phyloP scores from a whole-genome alignment of 2,797 vertebrate genomes.

The Phataginus tricuspis region DNA sequence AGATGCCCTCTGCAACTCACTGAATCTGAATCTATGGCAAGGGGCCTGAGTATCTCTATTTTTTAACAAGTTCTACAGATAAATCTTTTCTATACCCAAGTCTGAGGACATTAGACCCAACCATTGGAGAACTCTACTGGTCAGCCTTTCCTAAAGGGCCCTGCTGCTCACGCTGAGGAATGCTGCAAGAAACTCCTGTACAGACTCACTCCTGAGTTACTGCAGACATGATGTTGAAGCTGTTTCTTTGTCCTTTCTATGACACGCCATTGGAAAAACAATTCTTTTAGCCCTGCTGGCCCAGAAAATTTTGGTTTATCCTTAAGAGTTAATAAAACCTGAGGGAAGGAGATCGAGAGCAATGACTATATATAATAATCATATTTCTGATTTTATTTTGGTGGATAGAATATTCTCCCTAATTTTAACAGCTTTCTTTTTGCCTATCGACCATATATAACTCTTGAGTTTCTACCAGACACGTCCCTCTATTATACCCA shows the following conservation, averaged over 20 bases:
- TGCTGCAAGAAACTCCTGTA: fast-evolving
- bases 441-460: neutral
- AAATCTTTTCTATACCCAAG: neutral
- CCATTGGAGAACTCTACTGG: neutral
- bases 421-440: neutral
- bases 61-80: conserved; percentile 28
- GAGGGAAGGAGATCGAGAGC: neutral
- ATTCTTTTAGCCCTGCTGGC: neutral
- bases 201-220: neutral
- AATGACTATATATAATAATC: neutral
- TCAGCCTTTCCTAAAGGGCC: neutral
- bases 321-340: neutral
- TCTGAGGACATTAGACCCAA: neutral
- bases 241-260: neutral
- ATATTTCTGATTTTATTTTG: conserved; percentile 1
- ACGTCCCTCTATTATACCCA: neutral
- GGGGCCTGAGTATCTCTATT: neutral
- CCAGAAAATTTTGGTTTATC: neutral
- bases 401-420: no score
- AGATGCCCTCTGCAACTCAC: neutral
- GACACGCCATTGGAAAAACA: neutral
- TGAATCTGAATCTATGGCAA: neutral
- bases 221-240: neutral
- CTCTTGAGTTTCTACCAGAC: neutral
- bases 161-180: neutral